Conservation (phyloP, 2,888 invertebrate species). For the Tolmerus cingulatus region DNA sequence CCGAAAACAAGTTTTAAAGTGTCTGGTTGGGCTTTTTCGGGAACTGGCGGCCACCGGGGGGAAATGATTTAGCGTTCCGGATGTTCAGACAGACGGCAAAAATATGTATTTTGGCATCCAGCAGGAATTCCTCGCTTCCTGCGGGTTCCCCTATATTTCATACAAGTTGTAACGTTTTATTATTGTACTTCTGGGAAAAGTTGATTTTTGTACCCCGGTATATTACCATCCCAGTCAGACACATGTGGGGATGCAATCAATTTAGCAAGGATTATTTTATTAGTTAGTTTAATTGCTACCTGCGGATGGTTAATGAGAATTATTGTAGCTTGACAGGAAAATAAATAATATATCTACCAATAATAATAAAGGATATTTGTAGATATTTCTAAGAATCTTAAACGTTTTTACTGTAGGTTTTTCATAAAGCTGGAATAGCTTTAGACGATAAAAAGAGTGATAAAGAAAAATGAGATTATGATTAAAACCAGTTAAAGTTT, state of each 20-base stretch:
- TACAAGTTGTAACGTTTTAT: neutral
- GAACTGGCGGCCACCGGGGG: neutral
- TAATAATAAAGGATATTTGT: too few species aligned
- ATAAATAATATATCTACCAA: too few species aligned
- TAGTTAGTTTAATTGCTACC: neutral
- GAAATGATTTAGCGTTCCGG: constrained; percentile 2
- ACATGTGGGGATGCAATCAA: neutral
- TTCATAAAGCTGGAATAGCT: too few species aligned
- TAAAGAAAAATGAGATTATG: too few species aligned
- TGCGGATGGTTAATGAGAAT: neutral
- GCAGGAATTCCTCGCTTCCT: neutral
- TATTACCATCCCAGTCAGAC: neutral
- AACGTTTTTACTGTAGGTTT: too few species aligned
- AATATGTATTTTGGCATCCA: constrained; percentile 15
- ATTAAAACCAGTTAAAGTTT: too few species aligned
- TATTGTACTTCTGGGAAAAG: constrained; percentile 4
- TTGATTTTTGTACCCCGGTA: neutral
- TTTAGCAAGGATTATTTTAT: neutral
- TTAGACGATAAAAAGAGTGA: too few species aligned
- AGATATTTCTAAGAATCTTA: too few species aligned
- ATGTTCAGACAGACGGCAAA: constrained; percentile 19
- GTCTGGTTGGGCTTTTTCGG: constrained; percentile 5
- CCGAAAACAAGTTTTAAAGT: neutral
- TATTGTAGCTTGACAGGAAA: neutral
- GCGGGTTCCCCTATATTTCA: neutral